Conservation (phyloP, 2,797 vertebrate species). For the Diplodus puntazzo region DNA sequence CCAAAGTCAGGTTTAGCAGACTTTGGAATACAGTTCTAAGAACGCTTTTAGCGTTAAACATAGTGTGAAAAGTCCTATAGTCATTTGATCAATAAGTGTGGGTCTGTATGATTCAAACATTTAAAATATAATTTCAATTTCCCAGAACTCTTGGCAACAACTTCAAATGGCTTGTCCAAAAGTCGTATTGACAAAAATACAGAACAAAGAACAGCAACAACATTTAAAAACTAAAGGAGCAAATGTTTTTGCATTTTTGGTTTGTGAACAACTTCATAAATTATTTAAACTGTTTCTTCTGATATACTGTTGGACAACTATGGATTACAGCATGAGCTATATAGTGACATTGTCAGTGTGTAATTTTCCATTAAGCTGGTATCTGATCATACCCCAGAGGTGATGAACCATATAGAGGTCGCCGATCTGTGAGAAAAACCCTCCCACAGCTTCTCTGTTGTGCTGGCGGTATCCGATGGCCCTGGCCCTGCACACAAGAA, state of each 20-base stretch:
- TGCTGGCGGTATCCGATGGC: slow-evolving; percentile 95
- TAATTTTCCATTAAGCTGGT: background rate
- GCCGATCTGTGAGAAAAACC: slow-evolving; percentile 98
- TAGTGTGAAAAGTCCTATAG: too few relatives aligned
- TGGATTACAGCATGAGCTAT: background rate
- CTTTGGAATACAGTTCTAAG: too few relatives aligned
- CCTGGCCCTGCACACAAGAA: slow-evolving; percentile 88
- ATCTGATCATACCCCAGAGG: slow-evolving; percentile 81
- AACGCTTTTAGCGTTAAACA: too few relatives aligned
- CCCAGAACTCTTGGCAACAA: background rate
- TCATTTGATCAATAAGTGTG: background rate
- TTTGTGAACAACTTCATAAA: background rate
- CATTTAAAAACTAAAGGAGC: background rate
- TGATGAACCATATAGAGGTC: slow-evolving; percentile 97
- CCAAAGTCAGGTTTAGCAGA: too few relatives aligned
- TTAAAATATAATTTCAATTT: background rate
- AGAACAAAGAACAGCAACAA: background rate
- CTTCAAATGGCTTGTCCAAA: background rate
- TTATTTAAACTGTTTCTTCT: background rate
- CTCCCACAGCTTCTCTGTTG: slow-evolving; percentile 92
- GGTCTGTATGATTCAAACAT: background rate
- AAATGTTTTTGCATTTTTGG: background rate
- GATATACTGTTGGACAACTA: background rate
- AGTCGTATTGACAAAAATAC: background rate
- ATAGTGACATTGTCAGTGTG: background rate